These are phyloP conservation scores for Clistopyga incitator DNA, from an alignment of 2,888 invertebrate genomes.

Conservation along the genomic window DNA sequence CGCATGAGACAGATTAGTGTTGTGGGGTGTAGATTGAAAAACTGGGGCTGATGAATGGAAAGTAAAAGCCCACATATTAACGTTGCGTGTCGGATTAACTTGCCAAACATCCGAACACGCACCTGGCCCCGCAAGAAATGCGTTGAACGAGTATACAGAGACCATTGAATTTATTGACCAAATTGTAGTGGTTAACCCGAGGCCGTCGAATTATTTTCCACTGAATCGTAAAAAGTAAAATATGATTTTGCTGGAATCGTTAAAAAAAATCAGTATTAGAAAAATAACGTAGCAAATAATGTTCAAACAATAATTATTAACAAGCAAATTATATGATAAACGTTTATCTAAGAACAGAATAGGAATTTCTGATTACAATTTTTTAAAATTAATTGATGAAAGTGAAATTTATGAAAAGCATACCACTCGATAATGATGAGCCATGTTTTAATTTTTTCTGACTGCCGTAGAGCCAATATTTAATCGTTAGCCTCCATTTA, in stretches of 20 bases:
- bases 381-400: background rate
- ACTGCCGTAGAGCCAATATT: background rate
- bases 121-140: slow-evolving; percentile 52
- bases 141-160: background rate
- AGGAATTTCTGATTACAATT: no score
- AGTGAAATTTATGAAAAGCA: background rate
- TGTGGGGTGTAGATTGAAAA: slow-evolving; percentile 47
- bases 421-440: background rate
- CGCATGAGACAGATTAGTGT: slow-evolving; percentile 50
- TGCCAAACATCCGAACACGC: slow-evolving; percentile 18
- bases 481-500: background rate
- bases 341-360: no score
- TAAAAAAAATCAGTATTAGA: no score
- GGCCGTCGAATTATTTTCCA: background rate
- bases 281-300: no score
- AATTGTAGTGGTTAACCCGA: background rate
- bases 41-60: slow-evolving; percentile 48
- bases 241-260: no score
- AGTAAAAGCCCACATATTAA: slow-evolving; percentile 54
- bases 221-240: background rate
- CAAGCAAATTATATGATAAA: no score
- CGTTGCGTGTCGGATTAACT: slow-evolving; percentile 39
- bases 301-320: no score
- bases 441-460: background rate
- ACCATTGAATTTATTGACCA: background rate